A percentile compares a stretch with the other conserved stretches of the same genome.
These are phyloP conservation scores for Odontophorus gujanensis DNA, from an alignment of 2,113 vertebrate species.

Conservation along the genomic window DNA sequence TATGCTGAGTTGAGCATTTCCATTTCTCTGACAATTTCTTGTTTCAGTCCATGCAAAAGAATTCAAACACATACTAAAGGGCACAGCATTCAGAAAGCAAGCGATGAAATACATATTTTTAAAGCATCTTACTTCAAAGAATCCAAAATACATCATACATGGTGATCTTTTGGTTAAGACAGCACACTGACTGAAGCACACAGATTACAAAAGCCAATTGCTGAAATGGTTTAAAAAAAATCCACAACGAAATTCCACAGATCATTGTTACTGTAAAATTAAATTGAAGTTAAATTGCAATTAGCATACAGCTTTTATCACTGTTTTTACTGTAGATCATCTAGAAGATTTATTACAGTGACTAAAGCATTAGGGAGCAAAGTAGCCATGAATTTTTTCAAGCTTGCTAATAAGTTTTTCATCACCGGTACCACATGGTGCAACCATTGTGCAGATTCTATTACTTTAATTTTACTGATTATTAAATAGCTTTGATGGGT, in stretches of 20 bases:
- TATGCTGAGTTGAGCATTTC: accelerated
- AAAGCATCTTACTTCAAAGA: neutral
- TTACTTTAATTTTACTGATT: constrained; percentile 3
- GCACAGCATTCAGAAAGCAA: neutral
- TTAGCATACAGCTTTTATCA: neutral
- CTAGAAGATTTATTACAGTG: neutral
- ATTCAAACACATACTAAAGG: neutral
- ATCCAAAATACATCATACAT: neutral
- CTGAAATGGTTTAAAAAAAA: neutral
- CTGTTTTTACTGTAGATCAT: neutral
- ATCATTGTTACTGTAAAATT: neutral
- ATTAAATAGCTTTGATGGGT: neutral
- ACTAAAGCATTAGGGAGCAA: neutral
- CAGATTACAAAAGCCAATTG: neutral
- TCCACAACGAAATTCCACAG: neutral
- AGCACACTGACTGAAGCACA: neutral
- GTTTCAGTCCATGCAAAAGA: neutral
- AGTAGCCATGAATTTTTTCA: neutral
- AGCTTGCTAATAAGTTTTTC: neutral
- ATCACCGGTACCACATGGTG: neutral
- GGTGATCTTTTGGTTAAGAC: neutral
- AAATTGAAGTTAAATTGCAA: neutral
- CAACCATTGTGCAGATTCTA: neutral
- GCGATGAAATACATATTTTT: neutral
- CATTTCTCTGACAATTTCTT: neutral